Conservation (phyloP, 2,888 invertebrate species). For the Drosophila macrospina region DNA sequence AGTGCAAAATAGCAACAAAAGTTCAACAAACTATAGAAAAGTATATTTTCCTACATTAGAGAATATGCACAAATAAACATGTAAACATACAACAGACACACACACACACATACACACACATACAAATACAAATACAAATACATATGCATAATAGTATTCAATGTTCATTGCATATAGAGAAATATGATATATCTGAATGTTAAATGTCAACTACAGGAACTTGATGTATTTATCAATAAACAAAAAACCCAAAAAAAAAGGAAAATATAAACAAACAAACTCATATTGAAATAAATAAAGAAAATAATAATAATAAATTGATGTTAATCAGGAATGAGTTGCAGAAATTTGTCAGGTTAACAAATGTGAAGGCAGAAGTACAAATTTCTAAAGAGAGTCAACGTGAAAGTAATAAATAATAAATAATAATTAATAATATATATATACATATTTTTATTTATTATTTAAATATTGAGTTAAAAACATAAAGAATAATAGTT, state of each 20-base stretch:
- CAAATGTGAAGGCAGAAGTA: slow-evolving; percentile 19
- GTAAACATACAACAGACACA: no score
- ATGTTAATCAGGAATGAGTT: not conserved
- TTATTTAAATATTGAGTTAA: not conserved
- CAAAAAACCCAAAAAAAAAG: not conserved
- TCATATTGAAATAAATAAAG: slow-evolving; percentile 9
- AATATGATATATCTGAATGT: slow-evolving; percentile 51
- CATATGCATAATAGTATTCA: slow-evolving; percentile 21
- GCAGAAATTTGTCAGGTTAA: slow-evolving; percentile 13
- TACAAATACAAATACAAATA: no score
- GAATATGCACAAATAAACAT: slow-evolving; percentile 11
- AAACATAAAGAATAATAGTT: slow-evolving; percentile 20
- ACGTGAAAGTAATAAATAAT: slow-evolving; percentile 3
- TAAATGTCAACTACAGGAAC: slow-evolving; percentile 59
- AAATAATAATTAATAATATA: slow-evolving; percentile 2
- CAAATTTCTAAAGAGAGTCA: slow-evolving; percentile 14
- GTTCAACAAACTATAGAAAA: slow-evolving; percentile 4
- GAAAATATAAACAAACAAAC: not conserved
- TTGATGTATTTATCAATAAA: slow-evolving; percentile 42
- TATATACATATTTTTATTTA: not conserved
- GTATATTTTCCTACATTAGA: slow-evolving; percentile 12
- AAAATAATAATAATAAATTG: slow-evolving; percentile 16
- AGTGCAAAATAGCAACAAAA: slow-evolving; percentile 41
- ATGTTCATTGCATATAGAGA: slow-evolving; percentile 18
- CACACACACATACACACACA: slow-evolving; percentile 22